Base-by-base conservation (phyloP, 2,888 invertebrate species). In the Anarsia innoxiella region DNA sequence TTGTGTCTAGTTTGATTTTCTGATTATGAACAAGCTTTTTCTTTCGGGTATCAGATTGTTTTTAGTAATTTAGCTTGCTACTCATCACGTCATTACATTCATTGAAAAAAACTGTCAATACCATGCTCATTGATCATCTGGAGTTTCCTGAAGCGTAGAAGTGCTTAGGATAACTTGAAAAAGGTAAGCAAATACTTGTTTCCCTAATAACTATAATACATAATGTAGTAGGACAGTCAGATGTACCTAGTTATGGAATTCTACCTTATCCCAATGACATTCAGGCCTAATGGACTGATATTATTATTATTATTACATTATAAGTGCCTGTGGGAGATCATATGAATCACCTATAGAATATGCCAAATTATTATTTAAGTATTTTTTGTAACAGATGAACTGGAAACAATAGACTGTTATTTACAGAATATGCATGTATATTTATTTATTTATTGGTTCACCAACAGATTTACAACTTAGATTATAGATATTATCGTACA, bases 21-120 rank as follows among this genome's bases (percentile, higher is more conserved):
- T 19, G 19, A n/a, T 19, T 19, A 19, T 19, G 19, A 19, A 6
- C 6, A 6, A 5, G 19, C 6, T 19, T 19, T 3, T 3, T 6
- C 19, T 19, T 19, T 19, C 19, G 19, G 4, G 14, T 4, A 25
- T 23, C 2, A 6, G 12, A 8, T 25, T 25, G 23, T 33, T 33
- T 25, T 25, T 33, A 33, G 26, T 26, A 15, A 15, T 26, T 33
- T 10, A 33, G n/a, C 3, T 19, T 6, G 3, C 23, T 11, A 28
- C 6, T 46, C 34, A 39, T 42, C 44, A 47, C 53, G 57, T 58
- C 58, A 58, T 56, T 54, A 55, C 56, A 60, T 51, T 53, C 48
- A 48, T 15, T 14, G 42, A 39, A 50, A 48, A 54, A 58, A 58
- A 51, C 56, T 56, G 63, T 60, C 63, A 60, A 62, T 55, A 64